Evolutionary conservation across 2,797 vertebrate species (phyloP), one percentile per base, ranked within the genome.

Genomic region (Acrossocheilus wenchowensis): DNA sequence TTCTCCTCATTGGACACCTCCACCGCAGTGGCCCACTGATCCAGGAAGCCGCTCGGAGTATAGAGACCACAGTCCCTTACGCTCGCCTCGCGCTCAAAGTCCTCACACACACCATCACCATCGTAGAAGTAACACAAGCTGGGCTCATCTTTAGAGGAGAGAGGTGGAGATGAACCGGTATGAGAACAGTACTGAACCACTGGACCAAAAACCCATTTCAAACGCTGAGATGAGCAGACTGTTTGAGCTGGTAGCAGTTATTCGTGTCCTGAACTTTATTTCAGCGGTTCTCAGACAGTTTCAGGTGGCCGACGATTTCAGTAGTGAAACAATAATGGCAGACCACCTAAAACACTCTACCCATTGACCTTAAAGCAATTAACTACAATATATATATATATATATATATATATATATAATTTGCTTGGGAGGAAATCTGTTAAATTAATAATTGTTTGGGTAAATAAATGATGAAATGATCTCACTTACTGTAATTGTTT

Each of bases 81-180:
- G 90, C 96, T 97, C 21, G 94, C 96, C 93, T 95, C 95, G 78
- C 95, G 94, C 90, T 97, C 97, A 89, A 97, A 97, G 39, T 97
- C 97, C 87, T 97, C 97, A 73, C 97, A 97, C 19, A 97, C 93
- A 11, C 97, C 97, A 36, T 97, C 97, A 0, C 97, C 97, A 0
- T 97, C 96, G 0, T 97, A 96, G 90, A 96, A 96, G 86, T 97
- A 97, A 90, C 97, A 97, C 78, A 95, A 93, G 89, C 96, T 97
- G 45, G 96, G 96, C 34, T 97, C 96, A 91, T 96, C 96, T 97
- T 92, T 6, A 81, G 36, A 62, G 21, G 62, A 26, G n/a, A 52
- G 60, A 79, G 19, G 19, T 34, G 85, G 17, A 86, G 45, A 80
- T 19, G 74, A 36, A 86, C 21, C 12, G 11, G 19, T 6, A 30